A percentile compares a stretch with the other conserved stretches of the same genome.
phyloP scores from a whole-genome alignment of 2,888 invertebrate species.

The Dermolepida albohirtum region DNA sequence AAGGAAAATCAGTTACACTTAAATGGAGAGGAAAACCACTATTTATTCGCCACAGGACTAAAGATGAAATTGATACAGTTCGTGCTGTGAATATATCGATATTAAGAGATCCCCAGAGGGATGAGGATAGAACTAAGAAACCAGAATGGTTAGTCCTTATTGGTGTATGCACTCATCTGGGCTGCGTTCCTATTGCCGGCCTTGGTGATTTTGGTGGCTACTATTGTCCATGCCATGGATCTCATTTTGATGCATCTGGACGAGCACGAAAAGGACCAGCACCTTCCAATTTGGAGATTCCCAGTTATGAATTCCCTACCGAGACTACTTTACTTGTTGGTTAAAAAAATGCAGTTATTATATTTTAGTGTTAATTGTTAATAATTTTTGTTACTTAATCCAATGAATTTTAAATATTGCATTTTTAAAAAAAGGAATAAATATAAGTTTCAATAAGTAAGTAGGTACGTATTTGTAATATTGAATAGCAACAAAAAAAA shows the following conservation, averaged over 20 bases:
- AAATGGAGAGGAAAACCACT: constrained; percentile 87
- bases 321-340: constrained; percentile 71
- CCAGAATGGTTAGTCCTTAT: constrained; percentile 83
- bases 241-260: constrained; percentile 83
- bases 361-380: constrained; percentile 7
- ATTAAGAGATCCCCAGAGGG: constrained; percentile 79
- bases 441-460: no score
- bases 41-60: constrained; percentile 78
- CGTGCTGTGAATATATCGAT: constrained; percentile 70
- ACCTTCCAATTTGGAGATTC: constrained; percentile 77
- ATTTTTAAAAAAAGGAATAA: no score
- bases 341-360: constrained; percentile 46
- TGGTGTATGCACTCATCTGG: constrained; percentile 86
- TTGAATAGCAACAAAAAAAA: neutral
- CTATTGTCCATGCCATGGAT: constrained; percentile 88
- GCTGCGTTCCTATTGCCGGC: constrained; percentile 84
- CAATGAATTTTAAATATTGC: no score
- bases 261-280: constrained; percentile 82
- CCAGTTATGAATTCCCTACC: constrained; percentile 70
- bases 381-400: no score
- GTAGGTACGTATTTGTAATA: neutral
- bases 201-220: constrained; percentile 75
- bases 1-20: constrained; percentile 73
- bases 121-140: constrained; percentile 73
- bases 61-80: constrained; percentile 74